Conservation (phyloP, 1,140 invertebrate species). For the Pissodes strobi region DNA sequence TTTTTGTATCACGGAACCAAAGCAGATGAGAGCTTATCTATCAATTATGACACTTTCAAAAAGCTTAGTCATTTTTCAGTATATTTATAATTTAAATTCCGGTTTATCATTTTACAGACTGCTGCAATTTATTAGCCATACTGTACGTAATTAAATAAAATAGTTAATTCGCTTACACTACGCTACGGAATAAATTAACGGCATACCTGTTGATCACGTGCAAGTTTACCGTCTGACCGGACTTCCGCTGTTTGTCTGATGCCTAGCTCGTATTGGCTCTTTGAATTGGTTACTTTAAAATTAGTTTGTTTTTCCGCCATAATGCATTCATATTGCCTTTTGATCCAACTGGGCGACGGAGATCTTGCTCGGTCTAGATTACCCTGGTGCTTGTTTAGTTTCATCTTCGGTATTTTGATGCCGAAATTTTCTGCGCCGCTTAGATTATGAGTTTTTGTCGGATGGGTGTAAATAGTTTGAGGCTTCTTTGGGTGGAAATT, state of each 20-base stretch:
- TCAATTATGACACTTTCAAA: no score
- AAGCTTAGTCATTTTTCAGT: no score
- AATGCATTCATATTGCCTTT: slow-evolving; percentile 40
- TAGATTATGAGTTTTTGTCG: slow-evolving; percentile 33
- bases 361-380: slow-evolving; percentile 48
- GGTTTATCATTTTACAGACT: no score
- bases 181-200: no score
- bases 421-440: slow-evolving; percentile 41
- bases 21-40: no score
- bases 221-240: slow-evolving; percentile 39
- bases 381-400: slow-evolving; percentile 37
- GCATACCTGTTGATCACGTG: slow-evolving; percentile 50
- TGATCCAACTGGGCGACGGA: slow-evolving; percentile 51
- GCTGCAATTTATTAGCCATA: no score
- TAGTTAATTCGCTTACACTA: no score
- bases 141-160: no score
- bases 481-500: slow-evolving; percentile 37
- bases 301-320: slow-evolving; percentile 35
- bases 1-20: no score
- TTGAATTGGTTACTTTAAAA: slow-evolving; percentile 46
- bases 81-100: no score
- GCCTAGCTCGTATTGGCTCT: slow-evolving; percentile 50
- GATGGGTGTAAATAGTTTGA: slow-evolving; percentile 13
- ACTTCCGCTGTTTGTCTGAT: slow-evolving; percentile 48
- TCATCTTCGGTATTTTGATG: slow-evolving; percentile 54